phyloP scores from a whole-genome alignment of 2,888 invertebrate genomes.

The Helleia helle region DNA sequence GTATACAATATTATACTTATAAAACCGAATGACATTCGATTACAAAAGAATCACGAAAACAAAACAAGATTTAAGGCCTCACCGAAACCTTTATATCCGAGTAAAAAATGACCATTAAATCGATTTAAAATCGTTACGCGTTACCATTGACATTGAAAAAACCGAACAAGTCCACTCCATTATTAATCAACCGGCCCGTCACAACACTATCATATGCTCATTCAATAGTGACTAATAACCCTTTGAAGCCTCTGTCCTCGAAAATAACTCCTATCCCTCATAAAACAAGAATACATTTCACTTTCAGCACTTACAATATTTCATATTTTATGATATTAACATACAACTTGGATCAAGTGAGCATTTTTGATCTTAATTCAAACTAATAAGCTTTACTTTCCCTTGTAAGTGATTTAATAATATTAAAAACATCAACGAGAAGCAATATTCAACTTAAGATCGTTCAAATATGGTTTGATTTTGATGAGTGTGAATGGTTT shows the following conservation, averaged over 20 bases:
- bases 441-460: constrained; percentile 11
- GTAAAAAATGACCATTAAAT: constrained; percentile 17
- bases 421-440: background rate
- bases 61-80: no score
- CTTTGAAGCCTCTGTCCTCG: constrained; percentile 17
- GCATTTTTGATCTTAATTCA: background rate
- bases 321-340: background rate
- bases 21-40: no score
- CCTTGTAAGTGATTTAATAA: background rate
- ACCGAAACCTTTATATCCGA: background rate
- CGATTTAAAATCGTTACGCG: constrained; percentile 49
- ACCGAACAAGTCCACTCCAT: constrained; percentile 59
- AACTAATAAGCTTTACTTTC: constrained; percentile 1
- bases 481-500: no score
- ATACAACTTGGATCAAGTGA: background rate
- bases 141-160: constrained; percentile 45
- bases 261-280: background rate
- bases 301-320: background rate
- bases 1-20: no score
- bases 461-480: constrained; percentile 19
- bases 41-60: no score
- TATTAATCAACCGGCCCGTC: constrained; percentile 70
- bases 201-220: constrained; percentile 69
- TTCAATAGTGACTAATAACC: constrained; percentile 63
- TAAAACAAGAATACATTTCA: no score